Evolutionary conservation across 2,888 invertebrate genomes (phyloP).

Genomic region (Papilio elwesi): DNA sequence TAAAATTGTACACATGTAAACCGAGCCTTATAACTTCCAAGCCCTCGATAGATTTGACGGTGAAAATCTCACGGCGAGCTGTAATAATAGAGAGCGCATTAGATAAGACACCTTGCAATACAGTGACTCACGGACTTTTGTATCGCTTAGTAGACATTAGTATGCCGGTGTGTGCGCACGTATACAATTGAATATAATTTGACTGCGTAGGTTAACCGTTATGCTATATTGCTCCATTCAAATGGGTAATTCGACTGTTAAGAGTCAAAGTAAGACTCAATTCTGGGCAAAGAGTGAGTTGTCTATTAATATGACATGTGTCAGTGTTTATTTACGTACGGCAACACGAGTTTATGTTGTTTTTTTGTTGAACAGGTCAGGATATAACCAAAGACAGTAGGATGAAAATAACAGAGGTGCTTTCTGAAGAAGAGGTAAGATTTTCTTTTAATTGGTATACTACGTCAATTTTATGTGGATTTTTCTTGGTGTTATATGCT

Average conservation of each 20-base stretch:
- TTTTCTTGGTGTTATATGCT: neutral
- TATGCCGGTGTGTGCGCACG: conserved; percentile 64
- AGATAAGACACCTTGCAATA: conserved; percentile 75
- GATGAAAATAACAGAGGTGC: conserved; percentile 78
- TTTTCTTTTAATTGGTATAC: conserved; percentile 37
- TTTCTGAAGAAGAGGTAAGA: conserved; percentile 78
- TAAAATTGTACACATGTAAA: conserved; percentile 27
- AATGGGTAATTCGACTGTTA: conserved; percentile 73
- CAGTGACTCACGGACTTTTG: conserved; percentile 64
- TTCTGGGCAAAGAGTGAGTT: conserved; percentile 75
- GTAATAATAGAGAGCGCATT: conserved; percentile 56
- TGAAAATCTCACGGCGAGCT: conserved; percentile 52
- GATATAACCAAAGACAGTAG: conserved; percentile 81
- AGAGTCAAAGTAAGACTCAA: conserved; percentile 60
- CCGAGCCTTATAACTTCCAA: conserved; percentile 45
- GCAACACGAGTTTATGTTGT: conserved; percentile 49
- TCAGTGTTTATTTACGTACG: conserved; percentile 63
- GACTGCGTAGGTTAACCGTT: conserved; percentile 58
- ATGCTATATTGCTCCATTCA: conserved; percentile 60
- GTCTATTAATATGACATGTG: conserved; percentile 31
- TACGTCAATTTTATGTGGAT: neutral
- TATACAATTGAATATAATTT: conserved; percentile 53
- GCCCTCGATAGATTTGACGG: conserved; percentile 51
- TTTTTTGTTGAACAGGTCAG: conserved; percentile 74
- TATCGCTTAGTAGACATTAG: conserved; percentile 71